Conservation (phyloP, 2,888 invertebrate species). For the Opisthograptis luteolata region DNA sequence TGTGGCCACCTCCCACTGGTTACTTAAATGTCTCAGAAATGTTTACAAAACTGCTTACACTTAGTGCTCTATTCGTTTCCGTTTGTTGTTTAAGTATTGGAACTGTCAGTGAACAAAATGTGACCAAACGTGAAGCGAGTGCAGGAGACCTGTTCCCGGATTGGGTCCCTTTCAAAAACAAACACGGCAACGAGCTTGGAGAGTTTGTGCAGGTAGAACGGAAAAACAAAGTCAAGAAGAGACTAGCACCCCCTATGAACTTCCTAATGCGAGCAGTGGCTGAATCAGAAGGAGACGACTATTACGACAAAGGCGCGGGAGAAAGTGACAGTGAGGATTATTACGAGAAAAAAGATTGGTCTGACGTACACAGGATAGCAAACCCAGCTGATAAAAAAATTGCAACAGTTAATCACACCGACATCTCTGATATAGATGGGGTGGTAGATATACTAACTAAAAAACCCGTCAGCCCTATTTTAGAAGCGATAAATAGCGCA, state of each 20-base stretch:
- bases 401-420: slow-evolving; percentile 43
- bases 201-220: slow-evolving; percentile 60
- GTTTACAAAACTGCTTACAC: slow-evolving; percentile 39
- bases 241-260: slow-evolving; percentile 68
- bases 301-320: slow-evolving; percentile 64
- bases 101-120: slow-evolving; percentile 60
- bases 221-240: slow-evolving; percentile 68
- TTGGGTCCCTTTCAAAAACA: slow-evolving; percentile 79
- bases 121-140: slow-evolving; percentile 59
- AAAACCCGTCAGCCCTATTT: slow-evolving; percentile 40
- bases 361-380: slow-evolving; percentile 56
- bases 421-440: slow-evolving; percentile 68
- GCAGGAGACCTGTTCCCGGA: slow-evolving; percentile 66
- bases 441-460: slow-evolving; percentile 66
- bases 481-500: slow-evolving; percentile 40
- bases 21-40: slow-evolving; percentile 43
- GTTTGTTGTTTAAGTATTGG: slow-evolving; percentile 53
- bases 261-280: slow-evolving; percentile 63
- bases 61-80: slow-evolving; percentile 45
- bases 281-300: slow-evolving; percentile 66
- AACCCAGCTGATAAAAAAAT: slow-evolving; percentile 36
- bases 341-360: slow-evolving; percentile 75
- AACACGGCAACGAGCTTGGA: slow-evolving; percentile 68
- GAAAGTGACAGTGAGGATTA: slow-evolving; percentile 66
- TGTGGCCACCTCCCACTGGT: slow-evolving; percentile 45